Conservation (phyloP, 1,140 invertebrate genomes). For the Centruroides vittatus region DNA sequence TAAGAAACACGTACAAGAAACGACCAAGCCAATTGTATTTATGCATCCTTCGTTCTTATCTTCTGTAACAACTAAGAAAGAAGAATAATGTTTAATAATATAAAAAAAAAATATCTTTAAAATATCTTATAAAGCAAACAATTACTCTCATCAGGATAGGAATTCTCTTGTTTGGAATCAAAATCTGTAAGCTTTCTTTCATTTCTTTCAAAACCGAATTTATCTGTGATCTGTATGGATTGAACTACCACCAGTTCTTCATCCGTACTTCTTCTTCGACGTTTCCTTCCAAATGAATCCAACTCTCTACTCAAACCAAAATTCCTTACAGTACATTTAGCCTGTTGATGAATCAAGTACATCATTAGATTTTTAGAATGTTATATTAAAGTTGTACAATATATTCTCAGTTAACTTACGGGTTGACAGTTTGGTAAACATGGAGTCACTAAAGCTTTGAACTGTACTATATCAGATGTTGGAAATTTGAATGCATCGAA, state of each 20-base stretch:
- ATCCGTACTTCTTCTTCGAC: constrained; percentile 28
- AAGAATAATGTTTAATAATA: neutral
- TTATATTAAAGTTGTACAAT: no score
- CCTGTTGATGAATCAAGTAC: neutral
- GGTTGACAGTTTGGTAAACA: constrained; percentile 85
- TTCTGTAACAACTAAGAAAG: neutral
- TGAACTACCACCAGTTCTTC: constrained; percentile 76
- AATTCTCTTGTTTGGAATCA: neutral
- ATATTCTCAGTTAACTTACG: constrained; percentile 23
- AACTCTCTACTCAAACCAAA: constrained; percentile 9
- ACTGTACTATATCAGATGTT: constrained; percentile 84
- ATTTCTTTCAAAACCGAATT: constrained; percentile 42
- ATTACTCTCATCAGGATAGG: neutral
- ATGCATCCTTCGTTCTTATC: constrained; percentile 39
- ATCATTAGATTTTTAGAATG: no score
- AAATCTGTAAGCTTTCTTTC: neutral
- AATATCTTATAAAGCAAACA: neutral
- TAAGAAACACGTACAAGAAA: constrained; percentile 65
- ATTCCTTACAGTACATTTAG: constrained; percentile 5
- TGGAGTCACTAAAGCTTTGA: constrained; percentile 80
- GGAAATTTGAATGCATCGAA: constrained; percentile 93
- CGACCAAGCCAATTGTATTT: constrained; percentile 57
- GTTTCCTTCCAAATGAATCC: constrained; percentile 23
- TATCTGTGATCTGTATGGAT: constrained; percentile 81
- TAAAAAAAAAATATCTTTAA: no score